Base-by-base conservation (phyloP, 2,113 vertebrate genomes). In the Lichenostomus cassidix region DNA sequence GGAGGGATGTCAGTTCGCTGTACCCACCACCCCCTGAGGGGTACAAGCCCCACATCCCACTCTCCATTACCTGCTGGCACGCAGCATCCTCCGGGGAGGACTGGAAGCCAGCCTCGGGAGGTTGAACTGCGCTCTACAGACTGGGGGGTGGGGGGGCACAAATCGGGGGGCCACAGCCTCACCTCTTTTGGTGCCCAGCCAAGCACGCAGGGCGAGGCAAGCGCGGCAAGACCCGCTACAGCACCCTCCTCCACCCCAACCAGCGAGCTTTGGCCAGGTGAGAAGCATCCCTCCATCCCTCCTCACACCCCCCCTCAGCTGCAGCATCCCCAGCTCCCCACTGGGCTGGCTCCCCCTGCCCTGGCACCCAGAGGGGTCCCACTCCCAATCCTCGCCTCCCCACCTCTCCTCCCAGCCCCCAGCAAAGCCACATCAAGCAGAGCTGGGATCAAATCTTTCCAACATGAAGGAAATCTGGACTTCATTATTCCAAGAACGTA, bases 381-480 rank as follows among this genome's bases (percentile, higher is more conserved):
- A 41, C 33, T 53, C 20, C 75, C 80, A 83, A 14, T 35, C 60
- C 63, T 46, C 4, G 58, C 58, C 41, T 70, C 67, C 46, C 52
- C 58, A 60, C 74, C 46, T 86, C 94, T 80, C 59, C 88, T 94
- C 92, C 92, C 95, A 92, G 92, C 78, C 76, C 92, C 69, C 49
- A 96, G 96, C 92, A 81, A 85, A 96, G 91, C 81, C 73, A 76
- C 79, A 92, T 89, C 42, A 10, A 90, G 79, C 92, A 87, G 90
- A 87, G 95, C 87, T 3, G 77, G 95, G 92, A 91, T 93, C 94
- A 93, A 81, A 95, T 89, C 92, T 94, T 95, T 95, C 92, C 94
- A 96, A 95, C 80, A 90, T 83, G 94, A 95, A 91, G 93, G 83
- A 95, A 97, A 95, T 95, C 95, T 95, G 95, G 92, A 96, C 92